Percentiles rank a stretch among this genome's conserved stretches.
Evolutionary conservation across 2,888 invertebrate genomes (phyloP).

Genomic region (Cosmia trapezina): DNA sequence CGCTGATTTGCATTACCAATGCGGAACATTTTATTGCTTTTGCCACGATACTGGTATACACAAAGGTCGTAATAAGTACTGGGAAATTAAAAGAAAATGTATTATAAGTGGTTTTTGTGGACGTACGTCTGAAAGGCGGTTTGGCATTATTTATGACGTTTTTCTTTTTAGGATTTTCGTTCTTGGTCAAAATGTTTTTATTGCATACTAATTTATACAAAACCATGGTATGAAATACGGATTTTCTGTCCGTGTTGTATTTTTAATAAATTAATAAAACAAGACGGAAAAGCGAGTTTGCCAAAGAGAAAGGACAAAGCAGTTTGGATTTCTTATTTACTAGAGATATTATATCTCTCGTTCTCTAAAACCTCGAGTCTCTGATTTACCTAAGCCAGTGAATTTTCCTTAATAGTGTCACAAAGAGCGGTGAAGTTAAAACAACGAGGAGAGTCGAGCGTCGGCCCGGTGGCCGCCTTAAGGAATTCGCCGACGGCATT

Average conservation of each 20-base stretch:
- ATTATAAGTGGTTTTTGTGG: conserved; percentile 54
- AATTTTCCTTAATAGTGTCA: conserved; percentile 82
- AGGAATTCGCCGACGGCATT: conserved; percentile 86
- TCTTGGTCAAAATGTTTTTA: conserved; percentile 39
- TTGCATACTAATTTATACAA: conserved; percentile 29
- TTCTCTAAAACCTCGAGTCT: conserved; percentile 68
- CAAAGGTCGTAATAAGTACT: conserved; percentile 60
- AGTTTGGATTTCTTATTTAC: conserved; percentile 32
- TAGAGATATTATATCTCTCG: conserved; percentile 29
- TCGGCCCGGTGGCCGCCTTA: conserved; percentile 75
- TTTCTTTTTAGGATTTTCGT: conserved; percentile 43
- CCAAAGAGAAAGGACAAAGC: conserved; percentile 35
- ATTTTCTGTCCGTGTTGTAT: conserved; percentile 5
- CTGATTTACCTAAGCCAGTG: conserved; percentile 78
- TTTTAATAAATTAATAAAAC: conserved; percentile 33
- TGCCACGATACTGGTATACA: conserved; percentile 65
- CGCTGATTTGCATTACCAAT: conserved; percentile 80
- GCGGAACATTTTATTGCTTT: conserved; percentile 73
- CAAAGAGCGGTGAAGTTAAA: conserved; percentile 83
- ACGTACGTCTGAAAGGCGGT: conserved; percentile 32
- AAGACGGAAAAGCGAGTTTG: conserved; percentile 14
- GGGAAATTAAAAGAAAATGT: conserved; percentile 59
- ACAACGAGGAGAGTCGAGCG: conserved; percentile 76
- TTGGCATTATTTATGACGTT: conserved; percentile 45
- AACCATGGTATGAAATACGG: conserved; percentile 13